Percentiles rank a stretch among this genome's conserved stretches.
Evolutionary conservation across 2,888 invertebrate species (phyloP).

Genomic region (Drosophila meridionalis): DNA sequence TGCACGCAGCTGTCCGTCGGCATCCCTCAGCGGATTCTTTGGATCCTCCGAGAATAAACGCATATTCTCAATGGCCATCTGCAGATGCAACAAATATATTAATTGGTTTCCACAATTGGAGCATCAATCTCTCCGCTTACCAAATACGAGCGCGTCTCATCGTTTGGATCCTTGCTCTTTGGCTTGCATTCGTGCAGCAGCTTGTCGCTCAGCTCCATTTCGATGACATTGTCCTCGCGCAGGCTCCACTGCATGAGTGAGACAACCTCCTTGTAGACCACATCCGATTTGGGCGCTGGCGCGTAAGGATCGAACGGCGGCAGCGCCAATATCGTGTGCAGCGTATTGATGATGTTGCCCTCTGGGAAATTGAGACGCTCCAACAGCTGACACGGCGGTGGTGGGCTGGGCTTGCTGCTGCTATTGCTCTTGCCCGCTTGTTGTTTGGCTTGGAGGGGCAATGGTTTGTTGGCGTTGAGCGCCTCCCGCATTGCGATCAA

Average conservation of each 20-base stretch:
- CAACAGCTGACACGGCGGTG: constrained; percentile 61
- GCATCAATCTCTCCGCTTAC: constrained; percentile 37
- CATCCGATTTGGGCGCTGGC: constrained; percentile 76
- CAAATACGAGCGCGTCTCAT: constrained; percentile 75
- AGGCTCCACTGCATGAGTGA: constrained; percentile 82
- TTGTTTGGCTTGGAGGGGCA: constrained; percentile 52
- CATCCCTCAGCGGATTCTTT: constrained; percentile 68
- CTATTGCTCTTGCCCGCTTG: constrained; percentile 28
- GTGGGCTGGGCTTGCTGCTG: constrained; percentile 27
- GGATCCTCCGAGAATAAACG: constrained; percentile 72
- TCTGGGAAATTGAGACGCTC: constrained; percentile 71
- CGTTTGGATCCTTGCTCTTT: constrained; percentile 69
- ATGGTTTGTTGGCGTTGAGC: constrained; percentile 51
- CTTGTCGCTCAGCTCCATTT: constrained; percentile 80
- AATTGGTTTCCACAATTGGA: not conserved
- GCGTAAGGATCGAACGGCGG: constrained; percentile 82
- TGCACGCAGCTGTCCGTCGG: constrained; percentile 76
- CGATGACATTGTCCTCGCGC: constrained; percentile 81
- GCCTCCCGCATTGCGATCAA: constrained; percentile 57
- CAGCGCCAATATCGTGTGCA: constrained; percentile 78
- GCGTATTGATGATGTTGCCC: constrained; percentile 71
- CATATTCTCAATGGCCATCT: constrained; percentile 76
- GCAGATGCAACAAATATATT: not conserved
- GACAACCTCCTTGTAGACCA: constrained; percentile 82
- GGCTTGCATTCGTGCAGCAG: constrained; percentile 72